phyloP scores from a whole-genome alignment of 2,113 vertebrate genomes.

The Chloebia gouldiae region DNA sequence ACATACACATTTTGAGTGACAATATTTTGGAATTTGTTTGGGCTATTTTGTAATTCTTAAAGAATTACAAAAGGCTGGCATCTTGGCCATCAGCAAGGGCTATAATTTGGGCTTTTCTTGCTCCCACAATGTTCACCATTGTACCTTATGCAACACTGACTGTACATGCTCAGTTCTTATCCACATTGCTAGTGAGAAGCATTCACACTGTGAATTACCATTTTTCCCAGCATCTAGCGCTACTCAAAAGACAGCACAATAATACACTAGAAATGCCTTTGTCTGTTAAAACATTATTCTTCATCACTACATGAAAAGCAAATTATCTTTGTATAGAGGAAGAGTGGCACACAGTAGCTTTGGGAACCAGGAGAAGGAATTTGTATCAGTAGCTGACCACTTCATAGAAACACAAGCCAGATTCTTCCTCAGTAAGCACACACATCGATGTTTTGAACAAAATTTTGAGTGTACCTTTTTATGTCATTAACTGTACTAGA shows the following conservation, averaged over 20 bases:
- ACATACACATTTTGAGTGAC: not conserved
- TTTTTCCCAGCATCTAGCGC: conserved; percentile 77
- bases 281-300: conserved; percentile 79
- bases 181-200: conserved; percentile 60
- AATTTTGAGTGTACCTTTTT: not conserved
- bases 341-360: conserved; percentile 60
- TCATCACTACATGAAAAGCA: conserved; percentile 77
- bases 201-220: conserved; percentile 82
- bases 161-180: conserved; percentile 66
- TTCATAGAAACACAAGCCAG: not conserved
- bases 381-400: conserved; percentile 39
- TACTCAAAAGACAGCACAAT: conserved; percentile 76
- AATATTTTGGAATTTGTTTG: conserved; percentile 26
- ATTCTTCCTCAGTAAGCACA: conserved; percentile 17
- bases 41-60: not conserved
- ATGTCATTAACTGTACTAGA: not conserved
- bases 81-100: conserved; percentile 48
- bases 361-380: conserved; percentile 24
- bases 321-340: conserved; percentile 70
- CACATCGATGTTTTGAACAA: not conserved
- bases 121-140: conserved; percentile 71
- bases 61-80: not conserved
- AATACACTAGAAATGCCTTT: conserved; percentile 79
- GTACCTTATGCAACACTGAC: conserved; percentile 65
- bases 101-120: conserved; percentile 61